Base-by-base conservation (phyloP, 2,888 invertebrate species). In the Drosophila mercatorum region DNA sequence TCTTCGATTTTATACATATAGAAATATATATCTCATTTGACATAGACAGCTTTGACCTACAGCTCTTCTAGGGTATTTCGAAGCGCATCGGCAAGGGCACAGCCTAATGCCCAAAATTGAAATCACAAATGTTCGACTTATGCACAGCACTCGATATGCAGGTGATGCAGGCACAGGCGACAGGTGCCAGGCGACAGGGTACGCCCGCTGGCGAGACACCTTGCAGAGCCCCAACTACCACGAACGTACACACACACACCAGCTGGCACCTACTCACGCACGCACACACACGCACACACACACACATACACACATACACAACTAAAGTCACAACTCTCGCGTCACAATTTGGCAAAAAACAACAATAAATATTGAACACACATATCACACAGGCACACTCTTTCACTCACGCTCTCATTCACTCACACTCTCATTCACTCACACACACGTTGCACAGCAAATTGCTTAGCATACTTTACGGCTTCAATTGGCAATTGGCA, bases 401-500 rank as follows among this genome's bases (percentile, higher is more conserved):
- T 34, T 34, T n/a, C 64, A 47, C 53, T 28, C 65, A 67, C 36
- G 43, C 56, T 5, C 65, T 52, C 28, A 61, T 22, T 22, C 53
- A 14, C 64, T 55, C 47, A 31, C 43, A 17, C 17, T 17, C 17
- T 17, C 0, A 17, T 17, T 10, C 12, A 31, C 47, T 47, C 61
- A 56, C 56, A 64, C 57, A 52, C 49, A 59, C 65, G 66, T 70
- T 75, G 77, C 77, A 69, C 68, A 62, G 77, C 80, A 84, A 84
- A 84, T 84, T 90, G 90, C 84, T 88, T 84, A 88, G 84, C 84
- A 84, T 90, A 84, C 84, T 84, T 84, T 84, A 90, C 83, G 90
- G 90, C 84, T 84, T 84, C 84, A 84, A 90, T 84, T 84, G 84
- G 90, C 84, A 84, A 84, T 90, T 84, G 84, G 90, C 89, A 90